These are phyloP conservation scores for Tubulanus polymorphus DNA, from an alignment of 2,888 invertebrate genomes.

Conservation along the genomic window DNA sequence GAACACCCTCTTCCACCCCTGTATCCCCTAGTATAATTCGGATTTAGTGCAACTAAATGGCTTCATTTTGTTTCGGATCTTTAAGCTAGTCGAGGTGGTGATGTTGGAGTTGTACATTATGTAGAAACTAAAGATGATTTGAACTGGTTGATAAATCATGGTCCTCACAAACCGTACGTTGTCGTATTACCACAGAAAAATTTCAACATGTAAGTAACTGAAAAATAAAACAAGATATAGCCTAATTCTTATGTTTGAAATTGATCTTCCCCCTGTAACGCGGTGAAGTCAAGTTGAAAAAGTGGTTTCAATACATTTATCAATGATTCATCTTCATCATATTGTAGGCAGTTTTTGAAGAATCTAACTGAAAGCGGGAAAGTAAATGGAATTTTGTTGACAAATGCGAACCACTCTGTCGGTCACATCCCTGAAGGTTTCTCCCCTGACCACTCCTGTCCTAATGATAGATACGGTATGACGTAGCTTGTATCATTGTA, in stretches of 20 bases:
- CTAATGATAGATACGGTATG: conserved; percentile 69
- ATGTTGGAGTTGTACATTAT: conserved; percentile 79
- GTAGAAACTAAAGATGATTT: conserved; percentile 66
- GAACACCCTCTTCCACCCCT: background rate
- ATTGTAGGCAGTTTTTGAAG: conserved; percentile 34
- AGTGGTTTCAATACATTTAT: too few relatives aligned
- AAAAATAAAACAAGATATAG: too few relatives aligned
- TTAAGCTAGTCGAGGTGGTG: conserved; percentile 71
- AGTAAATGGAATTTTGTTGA: conserved; percentile 55
- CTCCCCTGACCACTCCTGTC: conserved; percentile 72
- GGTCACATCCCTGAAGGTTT: conserved; percentile 32
- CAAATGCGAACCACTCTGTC: conserved; percentile 26
- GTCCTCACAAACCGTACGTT: conserved; percentile 77
- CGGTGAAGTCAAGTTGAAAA: too few relatives aligned
- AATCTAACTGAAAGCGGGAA: conserved; percentile 49
- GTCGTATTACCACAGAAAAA: conserved; percentile 57
- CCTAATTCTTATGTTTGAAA: too few relatives aligned
- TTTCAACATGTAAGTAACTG: conserved; percentile 32
- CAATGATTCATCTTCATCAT: too few relatives aligned
- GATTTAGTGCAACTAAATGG: conserved; percentile 7
- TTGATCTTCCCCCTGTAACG: too few relatives aligned
- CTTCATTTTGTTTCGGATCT: conserved; percentile 24
- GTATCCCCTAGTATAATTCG: conserved; percentile 26
- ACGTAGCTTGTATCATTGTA: too few relatives aligned
- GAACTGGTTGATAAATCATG: conserved; percentile 67